Base-by-base conservation (phyloP, 2,888 invertebrate species). In the Lepeophtheirus nordmannii region DNA sequence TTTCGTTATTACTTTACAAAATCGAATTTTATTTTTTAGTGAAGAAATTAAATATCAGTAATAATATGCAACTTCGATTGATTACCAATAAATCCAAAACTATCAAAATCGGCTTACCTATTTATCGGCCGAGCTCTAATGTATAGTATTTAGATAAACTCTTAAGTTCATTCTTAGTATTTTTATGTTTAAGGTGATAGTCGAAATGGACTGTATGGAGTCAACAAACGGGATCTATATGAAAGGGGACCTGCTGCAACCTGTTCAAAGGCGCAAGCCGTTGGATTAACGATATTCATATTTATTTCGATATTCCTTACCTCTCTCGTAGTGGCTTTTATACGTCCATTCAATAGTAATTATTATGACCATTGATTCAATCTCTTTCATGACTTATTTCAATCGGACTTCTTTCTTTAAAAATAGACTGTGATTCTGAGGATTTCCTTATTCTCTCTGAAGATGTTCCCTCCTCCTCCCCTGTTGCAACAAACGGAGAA, bases 281-380 rank as follows among this genome's bases (percentile, higher is more conserved):
- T 91, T 10, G 84, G 85, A 73, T 83, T 92, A 69, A 85, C 88
- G 61, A 84, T 85, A 62, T 78, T 86, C 68, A 85, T 89, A 46
- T 83, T 90, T 74, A 83, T 85, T 8, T 82, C 86, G 40, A 83
- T 90, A 72, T 84, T 90, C 74, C 81, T 85, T 71, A 85, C 88
- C 67, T 88, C 92, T 57, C 80, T 92, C 69, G 83, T 92, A 70
- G 87, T 91, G 69, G 91, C 92, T 67, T 90, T 91, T 75, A 91
- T 90, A 65, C 85, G 89, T 70, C 90, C 90, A 67, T 85, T 72
- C 53, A 71, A 70, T 69, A 70, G 86, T 40, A 76, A 83, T 85
- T 74, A 86, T 88, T 30, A 30, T 30, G 7, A 2, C 7, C 30
- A 30, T 30, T 30, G 30, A 30, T 30, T 30, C 7, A 30, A 30